Base-by-base conservation (phyloP, 2,797 vertebrate species). In the Malacoctenus gilli region DNA sequence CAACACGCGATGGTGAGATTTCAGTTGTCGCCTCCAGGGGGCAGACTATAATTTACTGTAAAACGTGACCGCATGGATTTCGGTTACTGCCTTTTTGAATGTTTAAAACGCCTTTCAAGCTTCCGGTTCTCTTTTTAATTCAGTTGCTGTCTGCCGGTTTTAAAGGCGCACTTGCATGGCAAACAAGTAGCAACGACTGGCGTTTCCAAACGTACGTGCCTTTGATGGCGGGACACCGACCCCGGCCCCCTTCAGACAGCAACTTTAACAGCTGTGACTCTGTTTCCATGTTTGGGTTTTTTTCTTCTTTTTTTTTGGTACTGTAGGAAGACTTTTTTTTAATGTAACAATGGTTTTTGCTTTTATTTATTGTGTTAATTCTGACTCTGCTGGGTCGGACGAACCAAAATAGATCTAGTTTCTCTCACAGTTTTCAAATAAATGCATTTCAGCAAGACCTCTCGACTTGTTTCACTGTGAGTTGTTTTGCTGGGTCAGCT, bases 351-450 rank as follows among this genome's bases (percentile, higher is more conserved):
- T 76, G 30, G n/a, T 43, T 53, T 49, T 52, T 77, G 62, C 77
- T 53, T 76, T 82, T 72, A 87, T 89, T 89, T 89, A 89, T 90
- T 90, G 50, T 77, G 30, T 72, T 61, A 56, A 66, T 70, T 77
- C 37, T 66, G 55, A 63, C 61, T 71, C 36, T 42, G 12, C 57
- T 50, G 65, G 68, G 56, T 54, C 67, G 53, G 51, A 56, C 42
- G 60, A 78, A 82, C 68, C 71, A 79, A 82, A 80, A 80, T 55
- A 58, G 56, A 55, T 38, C 37, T 63, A 43, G 46, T 53, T 80
- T 79, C 43, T 61, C 43, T 70, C 46, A 72, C 35, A 37, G 43
- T 77, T 80, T 79, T 80, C 56, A 72, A 88, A 88, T 87, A 87
- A 90, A 87, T 65, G 54, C 68, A 75, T 76, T 74, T 61, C 61